These are phyloP conservation scores for Colossoma macropomum DNA, from an alignment of 2,113 vertebrate species.

Conservation along the genomic window DNA sequence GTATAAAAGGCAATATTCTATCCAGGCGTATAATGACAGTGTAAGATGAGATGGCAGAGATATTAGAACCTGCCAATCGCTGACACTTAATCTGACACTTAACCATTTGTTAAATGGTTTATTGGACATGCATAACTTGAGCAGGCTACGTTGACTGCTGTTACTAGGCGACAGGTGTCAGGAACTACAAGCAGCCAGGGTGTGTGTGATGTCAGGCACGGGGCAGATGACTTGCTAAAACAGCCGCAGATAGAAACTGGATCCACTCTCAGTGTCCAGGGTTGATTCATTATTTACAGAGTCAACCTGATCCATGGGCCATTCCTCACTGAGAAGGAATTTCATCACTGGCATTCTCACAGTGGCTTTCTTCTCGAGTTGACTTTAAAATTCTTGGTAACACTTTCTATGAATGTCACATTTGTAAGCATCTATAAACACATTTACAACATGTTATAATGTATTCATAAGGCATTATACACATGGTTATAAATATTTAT, in stretches of 20 bases:
- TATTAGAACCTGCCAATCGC: constrained; percentile 26
- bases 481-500: too few relatives aligned
- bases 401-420: too few relatives aligned
- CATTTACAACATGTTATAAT: too few relatives aligned
- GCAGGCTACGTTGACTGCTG: constrained; percentile 5
- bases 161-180: constrained; percentile 43
- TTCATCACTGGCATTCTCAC: not conserved
- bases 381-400: too few relatives aligned
- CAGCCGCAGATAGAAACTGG: constrained; percentile 15
- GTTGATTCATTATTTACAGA: constrained; percentile 52
- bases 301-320: not conserved
- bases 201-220: not conserved
- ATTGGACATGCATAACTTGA: not conserved
- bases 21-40: not conserved
- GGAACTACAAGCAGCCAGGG: constrained; percentile 12
- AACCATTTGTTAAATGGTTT: not conserved
- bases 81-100: constrained; percentile 14
- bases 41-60: not conserved
- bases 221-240: constrained; percentile 23
- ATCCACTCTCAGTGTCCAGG: constrained; percentile 35
- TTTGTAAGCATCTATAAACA: too few relatives aligned
- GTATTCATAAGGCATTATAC: too few relatives aligned
- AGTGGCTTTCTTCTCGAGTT: not conserved
- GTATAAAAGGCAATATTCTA: not conserved
- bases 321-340: constrained; percentile 1